phyloP scores from a whole-genome alignment of 2,888 invertebrate species.

The Tineola bisselliella region DNA sequence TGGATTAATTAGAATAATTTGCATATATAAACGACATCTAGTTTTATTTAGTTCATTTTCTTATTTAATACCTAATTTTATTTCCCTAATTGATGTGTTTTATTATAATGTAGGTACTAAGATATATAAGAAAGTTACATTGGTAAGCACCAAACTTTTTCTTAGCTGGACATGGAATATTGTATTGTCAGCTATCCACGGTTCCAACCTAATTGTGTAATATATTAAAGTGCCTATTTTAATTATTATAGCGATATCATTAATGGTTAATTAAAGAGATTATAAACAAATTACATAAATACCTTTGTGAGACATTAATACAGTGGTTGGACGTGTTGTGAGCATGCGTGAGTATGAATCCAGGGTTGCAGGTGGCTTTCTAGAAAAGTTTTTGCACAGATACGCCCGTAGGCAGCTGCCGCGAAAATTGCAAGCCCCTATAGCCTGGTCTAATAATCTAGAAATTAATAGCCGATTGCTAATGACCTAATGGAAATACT shows the following conservation, averaged over 20 bases:
- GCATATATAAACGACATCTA: too few species aligned
- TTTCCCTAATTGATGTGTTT: too few species aligned
- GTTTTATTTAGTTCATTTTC: too few species aligned
- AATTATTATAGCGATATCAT: too few species aligned
- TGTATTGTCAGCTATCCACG: too few species aligned
- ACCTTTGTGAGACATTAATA: neutral
- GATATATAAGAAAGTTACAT: too few species aligned
- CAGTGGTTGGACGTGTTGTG: neutral
- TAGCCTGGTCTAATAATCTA: constrained; percentile 52
- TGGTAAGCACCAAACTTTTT: too few species aligned
- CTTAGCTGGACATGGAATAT: too few species aligned
- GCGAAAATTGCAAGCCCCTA: constrained; percentile 64
- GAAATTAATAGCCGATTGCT: constrained; percentile 60
- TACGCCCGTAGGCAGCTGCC: constrained; percentile 43
- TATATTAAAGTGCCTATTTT: too few species aligned
- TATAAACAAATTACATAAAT: neutral
- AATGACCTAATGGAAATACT: constrained; percentile 58
- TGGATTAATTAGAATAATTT: neutral
- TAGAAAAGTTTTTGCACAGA: constrained; percentile 62
- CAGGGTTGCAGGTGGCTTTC: constrained; percentile 53
- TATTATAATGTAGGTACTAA: too few species aligned
- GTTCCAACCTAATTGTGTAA: too few species aligned
- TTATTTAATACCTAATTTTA: too few species aligned
- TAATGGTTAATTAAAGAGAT: neutral
- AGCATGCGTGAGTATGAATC: neutral